These are phyloP conservation scores for Zaprionus ornatus DNA, from an alignment of 1,140 invertebrate species.

Conservation along the genomic window DNA sequence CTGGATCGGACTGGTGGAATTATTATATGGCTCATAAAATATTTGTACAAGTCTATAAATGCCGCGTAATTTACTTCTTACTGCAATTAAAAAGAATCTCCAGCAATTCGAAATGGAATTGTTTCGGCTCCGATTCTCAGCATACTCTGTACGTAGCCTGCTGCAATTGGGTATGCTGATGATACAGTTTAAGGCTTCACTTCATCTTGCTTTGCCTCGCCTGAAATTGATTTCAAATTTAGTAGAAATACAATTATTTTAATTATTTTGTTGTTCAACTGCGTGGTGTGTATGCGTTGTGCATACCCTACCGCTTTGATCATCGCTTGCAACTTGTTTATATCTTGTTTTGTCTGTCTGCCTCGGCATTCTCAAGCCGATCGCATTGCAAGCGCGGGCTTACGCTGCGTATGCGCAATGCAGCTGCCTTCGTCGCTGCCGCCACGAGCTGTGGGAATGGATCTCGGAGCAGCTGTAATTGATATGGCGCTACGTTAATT, in stretches of 20 bases:
- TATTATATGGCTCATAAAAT: slow-evolving; percentile 80
- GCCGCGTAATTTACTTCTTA: slow-evolving; percentile 68
- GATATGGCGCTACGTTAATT: slow-evolving; percentile 46
- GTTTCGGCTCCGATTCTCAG: slow-evolving; percentile 19
- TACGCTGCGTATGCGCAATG: slow-evolving; percentile 59
- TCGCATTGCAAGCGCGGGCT: slow-evolving; percentile 27
- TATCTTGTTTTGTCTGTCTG: slow-evolving; percentile 15
- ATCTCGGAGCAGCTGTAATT: slow-evolving; percentile 44
- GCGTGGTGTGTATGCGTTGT: background rate
- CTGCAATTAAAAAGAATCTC: slow-evolving; percentile 63
- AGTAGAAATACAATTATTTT: background rate
- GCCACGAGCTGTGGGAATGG: slow-evolving; percentile 44
- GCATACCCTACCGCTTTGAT: background rate
- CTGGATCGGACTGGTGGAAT: slow-evolving; percentile 39
- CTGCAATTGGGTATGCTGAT: background rate
- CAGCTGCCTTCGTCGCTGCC: slow-evolving; percentile 19
- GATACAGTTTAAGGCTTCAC: no score
- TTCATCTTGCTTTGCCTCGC: no score
- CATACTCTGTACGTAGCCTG: background rate
- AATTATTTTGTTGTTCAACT: background rate
- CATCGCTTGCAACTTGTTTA: slow-evolving; percentile 11
- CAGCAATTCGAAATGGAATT: slow-evolving; percentile 42
- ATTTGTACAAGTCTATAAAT: slow-evolving; percentile 80
- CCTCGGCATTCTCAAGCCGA: slow-evolving; percentile 19
- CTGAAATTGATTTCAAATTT: no score